Base-by-base conservation (phyloP, 2,113 vertebrate species). In the Oophaga pumilio region DNA sequence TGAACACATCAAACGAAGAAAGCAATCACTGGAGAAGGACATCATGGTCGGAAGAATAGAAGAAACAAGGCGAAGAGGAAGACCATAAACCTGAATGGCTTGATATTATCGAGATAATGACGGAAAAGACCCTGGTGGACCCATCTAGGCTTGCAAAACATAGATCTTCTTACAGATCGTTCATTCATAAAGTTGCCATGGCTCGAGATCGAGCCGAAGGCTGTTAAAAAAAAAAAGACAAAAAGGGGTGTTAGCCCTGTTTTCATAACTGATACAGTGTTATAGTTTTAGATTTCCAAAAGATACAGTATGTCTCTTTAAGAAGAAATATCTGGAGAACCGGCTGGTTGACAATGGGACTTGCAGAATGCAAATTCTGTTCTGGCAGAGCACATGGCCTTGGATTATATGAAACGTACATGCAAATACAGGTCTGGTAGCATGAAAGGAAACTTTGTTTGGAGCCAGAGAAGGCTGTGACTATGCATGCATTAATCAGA, bases 321-420 rank as follows among this genome's bases (percentile, higher is more conserved):
- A 49, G 28, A 1, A 73, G 69, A 73, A 73, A 20, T 50, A 33
- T 80, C 28, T 11, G 57, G 11, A 60, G 13, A 28, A 43, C 56
- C 43, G 56, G 9, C 26, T 33, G 24, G 57, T 4, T 43, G 17
- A 43, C 57, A 33, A 18, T 83, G 62, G 43, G 8, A 49, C n/a
- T 24, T 68, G 22, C 3, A 52, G 20, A 83, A 68, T 69, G 59
- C 49, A 68, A 83, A 69, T 83, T 18, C 1, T 20, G 6, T 28
- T 11, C 24, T 56, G 52, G 64, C 62, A 66, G 24, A 50, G 24
- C 6, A 6, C 17, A 7, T 24, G 80, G 49, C 80, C 33, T 49
- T 83, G 81, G 81, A 80, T 80, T 77, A 77, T 33, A 43, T 68
- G 64, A 69, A n/a, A 13, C 22, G 33, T n/a, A 83, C 62, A 83